Percentiles rank a stretch among this genome's conserved stretches.
Evolutionary conservation across 2,797 vertebrate species (phyloP).

Genomic region (Holocentrus rufus): DNA sequence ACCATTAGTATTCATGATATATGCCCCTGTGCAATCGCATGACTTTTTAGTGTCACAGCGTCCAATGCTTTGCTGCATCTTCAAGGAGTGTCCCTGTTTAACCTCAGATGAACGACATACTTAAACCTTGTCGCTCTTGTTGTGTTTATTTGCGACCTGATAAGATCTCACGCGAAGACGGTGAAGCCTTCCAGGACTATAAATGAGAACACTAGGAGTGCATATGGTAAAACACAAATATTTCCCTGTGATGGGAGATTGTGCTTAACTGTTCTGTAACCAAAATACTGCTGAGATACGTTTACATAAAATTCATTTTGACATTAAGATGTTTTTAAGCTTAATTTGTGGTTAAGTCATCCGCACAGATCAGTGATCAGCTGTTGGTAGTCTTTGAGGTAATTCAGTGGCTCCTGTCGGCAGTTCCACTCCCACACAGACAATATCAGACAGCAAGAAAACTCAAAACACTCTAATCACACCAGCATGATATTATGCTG

Average conservation of each 20-base stretch:
- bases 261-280: no score
- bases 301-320: no score
- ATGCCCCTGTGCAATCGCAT: constrained; percentile 46
- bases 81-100: constrained; percentile 45
- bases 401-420: constrained; percentile 63
- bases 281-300: no score
- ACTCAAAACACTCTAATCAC: constrained; percentile 50
- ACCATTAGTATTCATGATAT: constrained; percentile 73
- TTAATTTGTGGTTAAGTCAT: no score
- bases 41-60: constrained; percentile 27
- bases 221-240: not conserved
- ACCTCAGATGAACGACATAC: constrained; percentile 44
- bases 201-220: constrained; percentile 15
- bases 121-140: constrained; percentile 47
- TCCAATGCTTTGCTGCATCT: constrained; percentile 44
- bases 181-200: constrained; percentile 23
- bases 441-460: constrained; percentile 63
- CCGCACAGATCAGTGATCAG: not conserved
- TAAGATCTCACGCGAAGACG: constrained; percentile 34
- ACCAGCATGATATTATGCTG: constrained; percentile 65
- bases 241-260: not conserved
- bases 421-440: constrained; percentile 68
- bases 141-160: constrained; percentile 57
- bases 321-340: no score
- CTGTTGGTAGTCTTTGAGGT: constrained; percentile 43